Evolutionary conservation across 23 tunicate genomes (phyloP).

Genomic region (Corella eumyota): DNA sequence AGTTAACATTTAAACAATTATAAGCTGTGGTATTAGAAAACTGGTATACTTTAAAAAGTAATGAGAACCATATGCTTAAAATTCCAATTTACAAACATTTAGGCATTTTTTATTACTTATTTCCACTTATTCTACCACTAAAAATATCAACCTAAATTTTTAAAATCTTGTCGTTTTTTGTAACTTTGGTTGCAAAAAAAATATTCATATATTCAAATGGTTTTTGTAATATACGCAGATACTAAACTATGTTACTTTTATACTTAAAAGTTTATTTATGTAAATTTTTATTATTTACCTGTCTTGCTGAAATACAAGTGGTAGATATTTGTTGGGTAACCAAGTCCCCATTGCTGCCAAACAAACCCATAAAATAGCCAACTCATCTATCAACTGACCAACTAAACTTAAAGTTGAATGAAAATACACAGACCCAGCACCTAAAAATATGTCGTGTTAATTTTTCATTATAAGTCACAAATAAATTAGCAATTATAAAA

Average conservation of each 20-base stretch:
- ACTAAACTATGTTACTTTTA: background rate
- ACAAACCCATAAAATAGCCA: conserved; percentile 84
- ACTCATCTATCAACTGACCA: conserved; percentile 85
- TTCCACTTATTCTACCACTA: too few species aligned
- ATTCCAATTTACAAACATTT: background rate
- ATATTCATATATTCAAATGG: background rate
- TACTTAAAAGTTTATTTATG: background rate
- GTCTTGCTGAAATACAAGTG: conserved; percentile 8
- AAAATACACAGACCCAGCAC: conserved; percentile 75
- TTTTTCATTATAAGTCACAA: background rate
- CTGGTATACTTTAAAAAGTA: too few species aligned
- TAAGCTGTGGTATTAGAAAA: too few species aligned
- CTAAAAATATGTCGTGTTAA: conserved; percentile 4
- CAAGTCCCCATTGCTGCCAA: conserved; percentile 57
- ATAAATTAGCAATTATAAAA: background rate
- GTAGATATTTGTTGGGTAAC: conserved; percentile 52
- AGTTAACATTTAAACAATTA: too few species aligned
- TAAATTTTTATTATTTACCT: conserved; percentile 11
- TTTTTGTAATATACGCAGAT: background rate
- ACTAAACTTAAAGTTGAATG: conserved; percentile 87
- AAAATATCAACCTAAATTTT: too few species aligned
- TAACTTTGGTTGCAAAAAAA: conserved; percentile 3
- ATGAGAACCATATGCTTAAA: too few species aligned
- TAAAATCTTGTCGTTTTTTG: too few species aligned
- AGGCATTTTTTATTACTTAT: background rate